These are phyloP conservation scores for Ramphastos sulfuratus DNA, from an alignment of 2,113 vertebrate genomes.

Conservation along the genomic window DNA sequence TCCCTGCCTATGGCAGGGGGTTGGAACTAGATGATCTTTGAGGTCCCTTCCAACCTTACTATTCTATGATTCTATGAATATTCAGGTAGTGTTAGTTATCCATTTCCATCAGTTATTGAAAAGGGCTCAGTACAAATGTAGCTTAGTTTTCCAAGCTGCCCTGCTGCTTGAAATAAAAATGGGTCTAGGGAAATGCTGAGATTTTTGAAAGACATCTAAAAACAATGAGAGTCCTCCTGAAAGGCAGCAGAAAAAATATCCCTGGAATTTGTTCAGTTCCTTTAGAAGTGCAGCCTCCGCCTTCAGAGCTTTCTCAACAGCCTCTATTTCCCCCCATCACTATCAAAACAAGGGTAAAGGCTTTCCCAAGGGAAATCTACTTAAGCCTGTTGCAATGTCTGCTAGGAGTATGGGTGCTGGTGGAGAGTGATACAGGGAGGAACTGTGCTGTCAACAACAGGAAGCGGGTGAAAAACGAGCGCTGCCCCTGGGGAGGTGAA, in stretches of 20 bases:
- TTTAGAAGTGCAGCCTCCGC: neutral
- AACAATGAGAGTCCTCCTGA: neutral
- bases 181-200: neutral
- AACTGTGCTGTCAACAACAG: slow-evolving; percentile 86
- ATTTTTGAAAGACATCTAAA: neutral
- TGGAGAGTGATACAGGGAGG: slow-evolving; percentile 78
- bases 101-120: neutral
- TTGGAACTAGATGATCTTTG: too few relatives aligned
- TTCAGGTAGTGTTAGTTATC: neutral
- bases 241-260: neutral
- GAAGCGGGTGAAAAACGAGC: slow-evolving; percentile 82
- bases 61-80: neutral
- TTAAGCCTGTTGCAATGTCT: slow-evolving; percentile 43
- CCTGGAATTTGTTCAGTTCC: neutral
- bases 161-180: neutral
- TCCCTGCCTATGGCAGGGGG: too few relatives aligned
- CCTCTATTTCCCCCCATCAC: neutral
- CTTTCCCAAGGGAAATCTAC: slow-evolving; percentile 67
- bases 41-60: too few relatives aligned
- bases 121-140: neutral
- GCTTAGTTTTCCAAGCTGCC: neutral
- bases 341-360: slow-evolving; percentile 47
- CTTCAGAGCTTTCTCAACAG: slow-evolving; percentile 30
- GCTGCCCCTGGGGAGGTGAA: slow-evolving; percentile 73
- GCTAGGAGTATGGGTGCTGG: slow-evolving; percentile 59